phyloP scores from a whole-genome alignment of 2,797 vertebrate species.

The Labeo calbasu region DNA sequence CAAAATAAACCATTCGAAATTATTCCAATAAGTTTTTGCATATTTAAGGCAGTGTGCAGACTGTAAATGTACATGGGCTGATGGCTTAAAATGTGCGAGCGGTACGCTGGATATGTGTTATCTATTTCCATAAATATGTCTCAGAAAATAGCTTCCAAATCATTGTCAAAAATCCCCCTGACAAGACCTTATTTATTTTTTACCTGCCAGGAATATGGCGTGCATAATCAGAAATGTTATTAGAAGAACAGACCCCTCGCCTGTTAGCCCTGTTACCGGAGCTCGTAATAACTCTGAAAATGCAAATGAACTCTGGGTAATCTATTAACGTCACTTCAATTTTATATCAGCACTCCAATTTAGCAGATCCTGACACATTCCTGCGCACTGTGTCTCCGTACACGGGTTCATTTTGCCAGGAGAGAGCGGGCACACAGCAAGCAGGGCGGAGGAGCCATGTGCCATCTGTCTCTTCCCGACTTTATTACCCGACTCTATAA shows the following conservation, averaged over 20 bases:
- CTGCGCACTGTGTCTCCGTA: slow-evolving; percentile 61
- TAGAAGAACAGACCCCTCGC: slow-evolving; percentile 69
- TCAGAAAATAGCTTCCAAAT: slow-evolving; percentile 72
- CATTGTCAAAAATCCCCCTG: slow-evolving; percentile 72
- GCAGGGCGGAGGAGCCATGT: slow-evolving; percentile 63
- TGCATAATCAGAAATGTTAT: slow-evolving; percentile 80
- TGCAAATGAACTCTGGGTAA: slow-evolving; percentile 81
- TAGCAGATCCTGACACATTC: slow-evolving; percentile 76
- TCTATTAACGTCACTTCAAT: slow-evolving; percentile 82
- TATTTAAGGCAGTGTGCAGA: slow-evolving; percentile 29
- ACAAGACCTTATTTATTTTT: slow-evolving; percentile 75
- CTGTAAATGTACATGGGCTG: slow-evolving; percentile 33
- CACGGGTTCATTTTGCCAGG: slow-evolving; percentile 74
- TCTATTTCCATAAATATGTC: slow-evolving; percentile 72
- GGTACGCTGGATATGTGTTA: slow-evolving; percentile 40
- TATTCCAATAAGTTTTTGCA: slow-evolving; percentile 10
- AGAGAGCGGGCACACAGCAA: slow-evolving; percentile 65
- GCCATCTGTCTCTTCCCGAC: slow-evolving; percentile 77
- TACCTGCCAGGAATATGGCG: slow-evolving; percentile 72
- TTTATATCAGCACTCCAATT: slow-evolving; percentile 80
- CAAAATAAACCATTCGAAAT: slow-evolving; percentile 24
- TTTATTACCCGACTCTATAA: slow-evolving; percentile 80
- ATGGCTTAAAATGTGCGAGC: slow-evolving; percentile 29
- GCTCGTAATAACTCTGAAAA: slow-evolving; percentile 76
- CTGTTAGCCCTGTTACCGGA: slow-evolving; percentile 71